phyloP scores from a whole-genome alignment of 2,888 invertebrate species.

The Erannis defoliaria region DNA sequence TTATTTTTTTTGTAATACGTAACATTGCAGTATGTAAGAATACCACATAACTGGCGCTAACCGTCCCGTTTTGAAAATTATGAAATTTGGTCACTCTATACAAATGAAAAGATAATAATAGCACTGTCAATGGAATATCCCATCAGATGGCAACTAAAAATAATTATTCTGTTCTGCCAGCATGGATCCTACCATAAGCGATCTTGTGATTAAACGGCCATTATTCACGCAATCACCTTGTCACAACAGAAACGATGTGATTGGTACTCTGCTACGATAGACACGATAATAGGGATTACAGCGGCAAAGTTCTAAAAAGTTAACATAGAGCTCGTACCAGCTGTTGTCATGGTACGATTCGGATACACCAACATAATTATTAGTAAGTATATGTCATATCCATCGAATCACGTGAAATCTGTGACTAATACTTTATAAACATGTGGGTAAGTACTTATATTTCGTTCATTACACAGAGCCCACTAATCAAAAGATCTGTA shows the following conservation, averaged over 20 bases:
- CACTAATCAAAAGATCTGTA: no score
- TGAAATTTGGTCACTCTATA: no score
- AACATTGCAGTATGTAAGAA: no score
- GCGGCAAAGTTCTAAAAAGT: slow-evolving; percentile 12
- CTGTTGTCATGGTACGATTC: slow-evolving; percentile 41
- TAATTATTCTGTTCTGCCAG: slow-evolving; percentile 7
- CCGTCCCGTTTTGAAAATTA: no score
- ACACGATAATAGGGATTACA: background rate
- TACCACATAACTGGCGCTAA: no score
- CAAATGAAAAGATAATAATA: no score
- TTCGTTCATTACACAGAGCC: no score
- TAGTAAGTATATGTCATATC: slow-evolving; percentile 29
- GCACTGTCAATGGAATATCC: no score
- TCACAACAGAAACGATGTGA: background rate
- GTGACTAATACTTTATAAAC: slow-evolving; percentile 45
- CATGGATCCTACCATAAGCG: background rate
- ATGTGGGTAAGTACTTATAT: no score
- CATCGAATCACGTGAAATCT: slow-evolving; percentile 54
- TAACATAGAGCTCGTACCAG: slow-evolving; percentile 15
- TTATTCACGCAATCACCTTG: slow-evolving; percentile 3
- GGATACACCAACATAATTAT: slow-evolving; percentile 43
- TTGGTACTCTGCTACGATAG: background rate
- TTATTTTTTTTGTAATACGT: no score
- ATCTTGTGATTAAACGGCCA: background rate
- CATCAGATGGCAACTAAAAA: no score